Conservation (phyloP, 2,113 vertebrate species). For the Apeltes quadracus region DNA sequence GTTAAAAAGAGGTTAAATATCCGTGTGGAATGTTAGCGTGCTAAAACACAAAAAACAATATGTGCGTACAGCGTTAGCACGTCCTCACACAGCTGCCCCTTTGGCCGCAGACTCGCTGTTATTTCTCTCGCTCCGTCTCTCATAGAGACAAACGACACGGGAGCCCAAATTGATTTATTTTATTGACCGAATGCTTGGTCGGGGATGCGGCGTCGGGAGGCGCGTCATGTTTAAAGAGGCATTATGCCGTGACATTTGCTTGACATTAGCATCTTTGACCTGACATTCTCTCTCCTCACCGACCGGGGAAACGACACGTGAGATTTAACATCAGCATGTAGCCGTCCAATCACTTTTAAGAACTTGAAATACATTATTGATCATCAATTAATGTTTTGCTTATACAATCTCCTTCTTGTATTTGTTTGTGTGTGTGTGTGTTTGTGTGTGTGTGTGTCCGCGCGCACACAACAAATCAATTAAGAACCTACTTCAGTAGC, state of each 20-base stretch:
- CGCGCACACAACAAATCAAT: not conserved
- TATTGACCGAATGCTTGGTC: conserved; percentile 14
- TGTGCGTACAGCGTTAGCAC: not conserved
- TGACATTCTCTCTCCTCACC: conserved; percentile 55
- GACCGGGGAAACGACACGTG: conserved; percentile 37
- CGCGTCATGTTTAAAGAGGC: conserved; percentile 48
- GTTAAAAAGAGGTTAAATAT: not conserved
- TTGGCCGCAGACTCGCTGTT: not conserved
- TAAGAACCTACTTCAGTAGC: conserved; percentile 26
- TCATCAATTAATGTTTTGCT: conserved; percentile 1
- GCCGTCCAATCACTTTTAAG: not conserved
- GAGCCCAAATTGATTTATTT: conserved; percentile 21
- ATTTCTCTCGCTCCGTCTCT: not conserved
- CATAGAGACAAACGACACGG: not conserved
- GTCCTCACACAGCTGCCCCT: not conserved
- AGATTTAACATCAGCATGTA: conserved; percentile 42
- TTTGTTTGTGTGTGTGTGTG: not conserved
- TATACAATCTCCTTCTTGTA: not conserved
- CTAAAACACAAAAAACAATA: too few species aligned
- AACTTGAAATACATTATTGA: not conserved
- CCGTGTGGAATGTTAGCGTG: not conserved
- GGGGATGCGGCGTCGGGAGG: conserved; percentile 28
- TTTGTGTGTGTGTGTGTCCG: not conserved
- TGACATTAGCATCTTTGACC: conserved; percentile 62
- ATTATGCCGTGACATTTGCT: conserved; percentile 67